These are phyloP conservation scores for Suncus etruscus DNA, from an alignment of 2,113 vertebrate species.

Conservation along the genomic window DNA sequence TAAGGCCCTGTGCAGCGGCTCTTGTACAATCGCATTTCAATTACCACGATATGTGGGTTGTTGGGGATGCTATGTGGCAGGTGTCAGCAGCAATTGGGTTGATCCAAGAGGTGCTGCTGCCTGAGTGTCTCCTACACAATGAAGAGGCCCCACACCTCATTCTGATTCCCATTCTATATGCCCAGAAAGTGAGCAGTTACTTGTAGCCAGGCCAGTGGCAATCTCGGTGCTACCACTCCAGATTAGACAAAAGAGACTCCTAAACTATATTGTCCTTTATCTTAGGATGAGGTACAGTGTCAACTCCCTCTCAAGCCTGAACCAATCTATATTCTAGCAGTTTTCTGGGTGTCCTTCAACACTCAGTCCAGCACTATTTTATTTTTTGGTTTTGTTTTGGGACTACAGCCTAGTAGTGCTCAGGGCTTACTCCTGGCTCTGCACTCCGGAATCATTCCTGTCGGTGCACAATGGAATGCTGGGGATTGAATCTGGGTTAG, in stretches of 20 bases:
- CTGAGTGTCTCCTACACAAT: neutral
- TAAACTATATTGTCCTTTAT: neutral
- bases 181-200: neutral
- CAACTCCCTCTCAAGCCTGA: no score
- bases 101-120: rapidly evolving
- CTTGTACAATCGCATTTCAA: neutral
- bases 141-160: neutral
- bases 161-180: neutral
- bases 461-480: no score
- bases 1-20: neutral
- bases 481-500: no score
- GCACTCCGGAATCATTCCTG: no score
- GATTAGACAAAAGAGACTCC: neutral
- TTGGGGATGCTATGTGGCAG: neutral
- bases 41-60: neutral
- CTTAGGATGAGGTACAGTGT: no score
- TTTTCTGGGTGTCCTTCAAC: neutral
- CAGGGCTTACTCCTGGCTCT: no score
- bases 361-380: neutral
- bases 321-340: neutral
- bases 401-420: no score
- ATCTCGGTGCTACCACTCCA: neutral
- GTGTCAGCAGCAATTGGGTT: neutral
- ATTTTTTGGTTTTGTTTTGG: no score
- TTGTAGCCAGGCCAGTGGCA: neutral